Percentiles rank a stretch among this genome's conserved stretches.
phyloP scores from a whole-genome alignment of 2,797 vertebrate genomes.

The Schizopygopsis malacanthus region DNA sequence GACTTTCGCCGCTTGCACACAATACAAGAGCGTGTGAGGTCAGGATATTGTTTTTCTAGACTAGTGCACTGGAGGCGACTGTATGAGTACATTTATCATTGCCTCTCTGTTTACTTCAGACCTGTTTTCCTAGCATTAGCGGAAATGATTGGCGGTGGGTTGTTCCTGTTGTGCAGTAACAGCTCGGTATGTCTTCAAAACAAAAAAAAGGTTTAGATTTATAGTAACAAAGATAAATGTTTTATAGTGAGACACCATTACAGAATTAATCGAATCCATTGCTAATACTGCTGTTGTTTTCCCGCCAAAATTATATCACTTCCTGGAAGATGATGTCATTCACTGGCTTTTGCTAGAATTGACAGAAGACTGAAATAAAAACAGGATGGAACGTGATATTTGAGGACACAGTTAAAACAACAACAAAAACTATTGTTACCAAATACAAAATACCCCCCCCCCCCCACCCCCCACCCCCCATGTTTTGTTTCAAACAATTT shows the following conservation, averaged over 20 bases:
- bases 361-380: neutral
- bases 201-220: neutral
- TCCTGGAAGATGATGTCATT: constrained; percentile 3
- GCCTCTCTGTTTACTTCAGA: neutral
- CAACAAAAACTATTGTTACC: neutral
- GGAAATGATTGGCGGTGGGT: neutral
- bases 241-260: neutral
- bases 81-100: constrained; percentile 8
- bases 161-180: neutral
- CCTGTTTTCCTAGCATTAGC: neutral
- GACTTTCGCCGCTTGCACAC: neutral
- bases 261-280: neutral
- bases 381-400: constrained; percentile 1
- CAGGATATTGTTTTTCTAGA: constrained; percentile 31
- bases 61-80: neutral
- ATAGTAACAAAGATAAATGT: neutral
- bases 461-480: no score
- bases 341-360: neutral
- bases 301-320: neutral
- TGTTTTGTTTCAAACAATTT: neutral
- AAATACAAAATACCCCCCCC: neutral
- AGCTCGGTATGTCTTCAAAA: neutral
- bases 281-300: neutral
- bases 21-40: constrained; percentile 4
- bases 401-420: neutral